Evolutionary conservation across 2,797 vertebrate species (phyloP).

Genomic region (Phrynocephalus forsythii): DNA sequence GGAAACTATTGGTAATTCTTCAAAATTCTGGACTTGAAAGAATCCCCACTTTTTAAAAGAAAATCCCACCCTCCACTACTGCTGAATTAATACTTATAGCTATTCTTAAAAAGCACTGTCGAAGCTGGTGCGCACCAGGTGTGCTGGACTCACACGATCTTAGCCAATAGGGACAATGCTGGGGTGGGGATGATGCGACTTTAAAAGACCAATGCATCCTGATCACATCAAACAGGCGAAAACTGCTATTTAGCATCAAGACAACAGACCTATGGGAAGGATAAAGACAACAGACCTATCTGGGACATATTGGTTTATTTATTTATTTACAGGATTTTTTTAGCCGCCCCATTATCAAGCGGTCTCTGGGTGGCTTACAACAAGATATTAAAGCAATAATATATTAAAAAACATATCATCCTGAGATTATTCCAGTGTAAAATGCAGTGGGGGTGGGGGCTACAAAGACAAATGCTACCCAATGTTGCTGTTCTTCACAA

Average conservation of each 20-base stretch:
- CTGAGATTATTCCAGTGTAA: not conserved
- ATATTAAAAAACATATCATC: too few species aligned
- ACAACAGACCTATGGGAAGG: not conserved
- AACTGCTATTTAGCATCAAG: not conserved
- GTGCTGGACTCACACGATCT: not conserved
- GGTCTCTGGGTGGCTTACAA: too few species aligned
- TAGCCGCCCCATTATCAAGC: too few species aligned
- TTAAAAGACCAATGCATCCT: not conserved
- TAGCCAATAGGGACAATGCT: not conserved
- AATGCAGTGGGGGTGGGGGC: not conserved
- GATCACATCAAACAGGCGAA: not conserved
- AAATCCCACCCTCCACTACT: not conserved
- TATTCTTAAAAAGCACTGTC: not conserved
- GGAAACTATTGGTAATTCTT: not conserved
- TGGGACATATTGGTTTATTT: too few species aligned
- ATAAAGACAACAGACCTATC: too few species aligned
- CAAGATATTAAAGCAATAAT: too few species aligned
- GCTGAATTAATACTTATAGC: not conserved
- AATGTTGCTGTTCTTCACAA: too few species aligned
- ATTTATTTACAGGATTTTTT: too few species aligned
- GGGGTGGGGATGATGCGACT: not conserved
- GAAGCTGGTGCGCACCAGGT: not conserved
- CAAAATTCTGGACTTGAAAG: not conserved
- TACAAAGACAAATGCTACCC: not conserved
- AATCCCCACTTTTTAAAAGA: not conserved